These are phyloP conservation scores for Azorinus chamasolen DNA, from an alignment of 2,888 invertebrate genomes.

Conservation along the genomic window DNA sequence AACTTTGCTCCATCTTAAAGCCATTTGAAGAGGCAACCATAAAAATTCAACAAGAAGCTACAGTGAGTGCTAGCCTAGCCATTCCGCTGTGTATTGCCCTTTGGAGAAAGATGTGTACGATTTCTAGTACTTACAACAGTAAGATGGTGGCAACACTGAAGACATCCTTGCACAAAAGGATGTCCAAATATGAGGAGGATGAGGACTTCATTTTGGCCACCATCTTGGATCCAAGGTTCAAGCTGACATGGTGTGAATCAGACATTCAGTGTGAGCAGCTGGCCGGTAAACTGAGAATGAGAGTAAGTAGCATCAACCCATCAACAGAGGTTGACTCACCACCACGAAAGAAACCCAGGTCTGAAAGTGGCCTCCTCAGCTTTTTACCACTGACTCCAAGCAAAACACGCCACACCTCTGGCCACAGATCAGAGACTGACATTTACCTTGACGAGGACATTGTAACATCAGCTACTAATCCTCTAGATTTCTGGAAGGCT, in stretches of 20 bases:
- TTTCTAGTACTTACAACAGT: slow-evolving; percentile 24
- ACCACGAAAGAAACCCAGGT: slow-evolving; percentile 8
- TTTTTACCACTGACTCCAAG: slow-evolving; percentile 26
- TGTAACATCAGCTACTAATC: slow-evolving; percentile 9
- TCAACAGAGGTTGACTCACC: slow-evolving; percentile 11
- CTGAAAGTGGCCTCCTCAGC: slow-evolving; percentile 27
- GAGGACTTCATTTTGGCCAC: slow-evolving; percentile 23
- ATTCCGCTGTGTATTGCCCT: slow-evolving; percentile 27
- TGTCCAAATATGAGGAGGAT: slow-evolving; percentile 21
- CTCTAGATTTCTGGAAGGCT: slow-evolving; percentile 24
- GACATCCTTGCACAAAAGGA: slow-evolving; percentile 9
- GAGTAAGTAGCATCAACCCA: background rate
- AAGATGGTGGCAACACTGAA: slow-evolving; percentile 36
- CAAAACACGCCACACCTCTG: background rate
- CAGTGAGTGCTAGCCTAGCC: slow-evolving; percentile 12
- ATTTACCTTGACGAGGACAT: slow-evolving; percentile 13
- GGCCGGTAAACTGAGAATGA: background rate
- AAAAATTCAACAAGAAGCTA: slow-evolving; percentile 1
- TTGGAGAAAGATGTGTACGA: slow-evolving; percentile 9
- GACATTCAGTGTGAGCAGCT: background rate
- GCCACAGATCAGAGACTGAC: slow-evolving; percentile 6
- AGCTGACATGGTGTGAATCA: slow-evolving; percentile 22
- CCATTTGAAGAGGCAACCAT: slow-evolving; percentile 19
- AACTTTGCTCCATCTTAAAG: slow-evolving; percentile 11
- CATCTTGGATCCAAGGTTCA: slow-evolving; percentile 35